Evolutionary conservation across 2,797 vertebrate genomes (phyloP).

Genomic region (Bryconaethiops microstoma): DNA sequence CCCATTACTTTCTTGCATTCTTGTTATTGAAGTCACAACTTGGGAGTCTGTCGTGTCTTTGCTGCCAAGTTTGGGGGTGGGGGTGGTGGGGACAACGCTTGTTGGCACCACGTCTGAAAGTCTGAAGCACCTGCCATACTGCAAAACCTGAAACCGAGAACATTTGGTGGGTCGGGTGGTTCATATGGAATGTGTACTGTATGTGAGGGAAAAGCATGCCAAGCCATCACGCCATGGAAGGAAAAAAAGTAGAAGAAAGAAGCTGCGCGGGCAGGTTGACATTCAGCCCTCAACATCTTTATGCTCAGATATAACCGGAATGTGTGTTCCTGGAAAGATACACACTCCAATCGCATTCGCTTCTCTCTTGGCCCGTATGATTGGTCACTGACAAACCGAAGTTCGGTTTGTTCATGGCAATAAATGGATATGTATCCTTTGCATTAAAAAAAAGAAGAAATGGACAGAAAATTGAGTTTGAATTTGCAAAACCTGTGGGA

Average conservation of each 20-base stretch:
- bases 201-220: conserved; percentile 67
- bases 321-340: conserved; percentile 36
- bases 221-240: conserved; percentile 68
- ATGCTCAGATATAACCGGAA: conserved; percentile 34
- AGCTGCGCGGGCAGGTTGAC: conserved; percentile 40
- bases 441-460: background rate
- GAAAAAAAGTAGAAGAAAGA: conserved; percentile 37
- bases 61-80: conserved; percentile 73
- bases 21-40: conserved; percentile 70
- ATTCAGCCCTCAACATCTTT: conserved; percentile 42
- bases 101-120: conserved; percentile 80
- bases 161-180: conserved; percentile 79
- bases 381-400: background rate
- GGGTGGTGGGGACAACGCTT: conserved; percentile 67
- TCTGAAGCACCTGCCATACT: conserved; percentile 79
- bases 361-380: conserved; percentile 28
- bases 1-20: conserved; percentile 65
- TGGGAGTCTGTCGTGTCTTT: conserved; percentile 69
- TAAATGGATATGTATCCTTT: background rate
- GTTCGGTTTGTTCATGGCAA: background rate
- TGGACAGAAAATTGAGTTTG: background rate
- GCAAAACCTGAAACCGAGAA: conserved; percentile 78
- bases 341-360: conserved; percentile 16
- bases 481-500: background rate
- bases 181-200: conserved; percentile 66